Base-by-base conservation (phyloP, 2,888 invertebrate genomes). In the Coronaproctus castanopsis region DNA sequence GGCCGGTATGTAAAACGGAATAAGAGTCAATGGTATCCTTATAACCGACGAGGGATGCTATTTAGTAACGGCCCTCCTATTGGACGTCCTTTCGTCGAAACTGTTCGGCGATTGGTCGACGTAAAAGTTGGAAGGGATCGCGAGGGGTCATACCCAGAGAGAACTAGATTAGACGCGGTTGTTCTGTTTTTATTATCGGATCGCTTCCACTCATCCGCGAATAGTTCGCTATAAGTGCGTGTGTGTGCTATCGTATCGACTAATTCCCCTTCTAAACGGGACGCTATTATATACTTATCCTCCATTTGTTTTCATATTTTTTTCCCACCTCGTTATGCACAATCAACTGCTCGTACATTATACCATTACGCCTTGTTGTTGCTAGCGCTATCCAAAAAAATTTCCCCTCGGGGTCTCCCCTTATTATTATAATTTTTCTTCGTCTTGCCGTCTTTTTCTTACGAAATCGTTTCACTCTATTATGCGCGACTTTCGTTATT, bases 181-280 rank as follows among this genome's bases (percentile, higher is more conserved):
- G 36, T 14, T 36, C 36, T 55, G 56, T 59, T 59, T 59, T 59
- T 59, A 59, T n/a, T n/a, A n/a, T n/a, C n/a, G n/a, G n/a, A n/a
- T 59, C 59, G 55, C 22, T 36, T 50, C 52, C 55, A 59, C 59
- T 59, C 55, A 59, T 59, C 59, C 55, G 59, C 59, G 59, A 52
- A 55, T 59, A 55, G 59, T 59, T 59, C 55, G 59, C 59, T 55
- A 55, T 59, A 59, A 55, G n/a, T n/a, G n/a, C n/a, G n/a, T n/a
- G n/a, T n/a, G n/a, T n/a, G n/a, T n/a, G n/a, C n/a, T n/a, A n/a
- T n/a, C n/a, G 55, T 59, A 59, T 59, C 55, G 55, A 59, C 59
- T 59, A 59, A 59, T 59, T 59, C 59, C 51, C 59, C 59, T 59
- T 59, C 55, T 59, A 59, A 59, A 59, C 59, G 59, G 55, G 24